Evolutionary conservation across 1,140 invertebrate species (phyloP).

Genomic region (Coptotermes formosanus): DNA sequence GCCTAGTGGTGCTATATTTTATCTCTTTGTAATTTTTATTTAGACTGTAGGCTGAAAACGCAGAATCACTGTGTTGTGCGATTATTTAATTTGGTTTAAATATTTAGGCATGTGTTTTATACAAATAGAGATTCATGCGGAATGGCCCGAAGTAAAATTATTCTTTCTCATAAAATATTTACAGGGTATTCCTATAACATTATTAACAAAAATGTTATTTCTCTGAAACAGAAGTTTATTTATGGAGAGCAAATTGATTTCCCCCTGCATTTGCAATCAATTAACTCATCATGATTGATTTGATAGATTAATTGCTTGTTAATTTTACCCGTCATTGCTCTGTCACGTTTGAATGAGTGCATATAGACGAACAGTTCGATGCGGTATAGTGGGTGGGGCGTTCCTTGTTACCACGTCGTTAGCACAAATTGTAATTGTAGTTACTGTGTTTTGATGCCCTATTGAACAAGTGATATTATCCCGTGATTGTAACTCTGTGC

Average conservation of each 20-base stretch:
- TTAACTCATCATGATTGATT: constrained; percentile 19
- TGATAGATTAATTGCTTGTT: constrained; percentile 30
- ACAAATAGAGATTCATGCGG: no score
- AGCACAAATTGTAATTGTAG: constrained; percentile 29
- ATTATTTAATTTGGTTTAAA: no score
- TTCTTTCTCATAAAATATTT: no score
- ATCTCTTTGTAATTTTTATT: no score
- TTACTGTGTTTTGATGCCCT: constrained; percentile 23
- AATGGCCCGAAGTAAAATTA: no score
- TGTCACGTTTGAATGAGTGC: constrained; percentile 21
- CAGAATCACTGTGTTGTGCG: no score
- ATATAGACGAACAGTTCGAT: neutral
- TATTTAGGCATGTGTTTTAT: no score
- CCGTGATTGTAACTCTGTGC: neutral
- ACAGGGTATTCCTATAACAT: no score
- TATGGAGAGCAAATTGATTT: neutral
- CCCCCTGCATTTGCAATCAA: constrained; percentile 22
- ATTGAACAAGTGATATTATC: constrained; percentile 18
- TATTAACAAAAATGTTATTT: neutral
- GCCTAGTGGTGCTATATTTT: no score
- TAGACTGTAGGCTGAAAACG: no score
- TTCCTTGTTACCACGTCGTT: neutral
- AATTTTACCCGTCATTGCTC: constrained; percentile 22
- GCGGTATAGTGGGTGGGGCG: neutral
- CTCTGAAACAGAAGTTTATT: neutral